These are phyloP conservation scores for Clamator glandarius DNA, from an alignment of 2,797 vertebrate species.

Conservation along the genomic window DNA sequence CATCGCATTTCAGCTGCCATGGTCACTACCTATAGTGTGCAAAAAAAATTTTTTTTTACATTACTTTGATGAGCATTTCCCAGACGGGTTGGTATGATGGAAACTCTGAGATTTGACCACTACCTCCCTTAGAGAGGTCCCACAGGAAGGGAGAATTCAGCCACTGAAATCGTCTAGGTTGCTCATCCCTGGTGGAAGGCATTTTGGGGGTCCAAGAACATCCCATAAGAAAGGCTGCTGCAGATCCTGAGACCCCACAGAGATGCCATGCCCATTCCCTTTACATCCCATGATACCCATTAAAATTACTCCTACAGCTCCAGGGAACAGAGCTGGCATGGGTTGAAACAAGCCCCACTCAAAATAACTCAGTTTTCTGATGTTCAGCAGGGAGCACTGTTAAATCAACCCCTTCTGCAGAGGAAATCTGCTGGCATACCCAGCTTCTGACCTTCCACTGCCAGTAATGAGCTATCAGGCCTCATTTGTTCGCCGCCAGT, in stretches of 20 bases:
- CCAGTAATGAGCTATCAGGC: background rate
- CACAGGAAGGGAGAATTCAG: background rate
- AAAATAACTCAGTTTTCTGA: background rate
- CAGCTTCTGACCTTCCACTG: background rate
- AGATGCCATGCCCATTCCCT: background rate
- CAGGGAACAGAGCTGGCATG: background rate
- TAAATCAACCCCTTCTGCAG: background rate
- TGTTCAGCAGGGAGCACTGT: background rate
- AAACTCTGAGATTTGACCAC: background rate
- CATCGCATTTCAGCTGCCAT: slow-evolving; percentile 43
- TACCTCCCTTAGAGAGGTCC: background rate
- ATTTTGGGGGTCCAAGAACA: background rate
- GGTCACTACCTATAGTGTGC: slow-evolving; percentile 24
- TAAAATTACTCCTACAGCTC: background rate
- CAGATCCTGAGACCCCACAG: background rate
- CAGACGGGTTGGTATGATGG: background rate
- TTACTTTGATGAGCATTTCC: slow-evolving; percentile 61
- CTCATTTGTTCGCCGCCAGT: background rate
- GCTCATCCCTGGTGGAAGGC: background rate
- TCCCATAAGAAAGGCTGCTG: background rate
- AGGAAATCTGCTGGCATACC: background rate
- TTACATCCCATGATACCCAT: background rate
- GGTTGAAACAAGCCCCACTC: background rate
- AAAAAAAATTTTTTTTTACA: slow-evolving; percentile 59
- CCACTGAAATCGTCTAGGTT: background rate